Conservation (phyloP, 1,140 invertebrate genomes). For the Acyrthosiphon pisum region DNA sequence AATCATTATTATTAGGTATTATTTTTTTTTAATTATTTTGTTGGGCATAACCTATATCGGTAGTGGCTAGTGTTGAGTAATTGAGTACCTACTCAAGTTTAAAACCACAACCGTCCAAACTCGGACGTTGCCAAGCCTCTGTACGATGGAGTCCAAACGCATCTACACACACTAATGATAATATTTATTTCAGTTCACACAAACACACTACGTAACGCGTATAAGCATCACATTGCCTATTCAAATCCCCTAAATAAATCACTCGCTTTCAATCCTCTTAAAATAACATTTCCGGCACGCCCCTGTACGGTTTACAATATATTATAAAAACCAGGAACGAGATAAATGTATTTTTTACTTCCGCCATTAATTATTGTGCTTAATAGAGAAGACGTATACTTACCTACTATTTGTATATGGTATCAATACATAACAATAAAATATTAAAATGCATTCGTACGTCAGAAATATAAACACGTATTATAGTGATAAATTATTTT, state of each 20-base stretch:
- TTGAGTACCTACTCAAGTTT: not conserved
- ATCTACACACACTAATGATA: not conserved
- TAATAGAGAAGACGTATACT: not conserved
- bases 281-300: conserved; percentile 5
- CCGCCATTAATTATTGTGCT: not conserved
- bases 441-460: not conserved
- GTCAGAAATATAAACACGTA: not conserved
- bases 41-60: not conserved
- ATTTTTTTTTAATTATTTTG: not conserved
- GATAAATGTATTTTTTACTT: not conserved
- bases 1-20: not conserved
- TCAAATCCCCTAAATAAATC: conserved; percentile 5
- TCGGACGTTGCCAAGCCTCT: not conserved
- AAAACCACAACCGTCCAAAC: not conserved
- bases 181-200: not conserved
- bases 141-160: not conserved
- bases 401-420: not conserved
- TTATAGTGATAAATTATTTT: not conserved
- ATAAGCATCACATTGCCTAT: not conserved
- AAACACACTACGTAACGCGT: not conserved
- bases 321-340: not conserved
- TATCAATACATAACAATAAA: not conserved
- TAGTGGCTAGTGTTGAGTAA: no score
- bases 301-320: not conserved
- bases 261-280: not conserved